phyloP scores from a whole-genome alignment of 2,113 vertebrate genomes.

The Sakesphorus luctuosus region DNA sequence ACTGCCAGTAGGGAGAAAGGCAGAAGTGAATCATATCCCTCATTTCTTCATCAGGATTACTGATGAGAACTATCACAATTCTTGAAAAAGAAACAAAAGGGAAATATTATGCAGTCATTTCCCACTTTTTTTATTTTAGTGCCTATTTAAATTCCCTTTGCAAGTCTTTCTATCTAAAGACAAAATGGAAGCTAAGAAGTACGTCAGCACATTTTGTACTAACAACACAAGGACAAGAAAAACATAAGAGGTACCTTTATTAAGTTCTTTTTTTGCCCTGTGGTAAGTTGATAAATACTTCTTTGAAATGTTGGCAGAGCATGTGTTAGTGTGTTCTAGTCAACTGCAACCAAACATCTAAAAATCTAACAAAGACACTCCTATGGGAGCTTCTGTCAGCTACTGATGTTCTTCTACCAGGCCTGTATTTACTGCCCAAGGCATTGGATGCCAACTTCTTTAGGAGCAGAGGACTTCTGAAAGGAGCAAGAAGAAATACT shows the following conservation, averaged over 20 bases:
- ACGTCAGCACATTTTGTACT: not conserved
- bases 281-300: not conserved
- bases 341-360: not conserved
- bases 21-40: constrained; percentile 22
- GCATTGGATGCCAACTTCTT: not conserved
- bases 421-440: not conserved
- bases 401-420: not conserved
- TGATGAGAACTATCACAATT: not conserved
- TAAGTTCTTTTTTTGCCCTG: not conserved
- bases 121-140: not conserved
- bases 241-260: not conserved
- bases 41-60: not conserved
- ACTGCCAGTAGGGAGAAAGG: not conserved
- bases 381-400: not conserved
- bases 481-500: not conserved
- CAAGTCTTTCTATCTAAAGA: not conserved
- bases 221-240: not conserved
- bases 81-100: not conserved
- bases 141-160: not conserved
- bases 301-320: not conserved
- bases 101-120: not conserved
- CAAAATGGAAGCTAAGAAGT: not conserved
- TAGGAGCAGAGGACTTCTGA: not conserved
- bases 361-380: not conserved
- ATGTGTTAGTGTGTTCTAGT: not conserved